Evolutionary conservation across 2,888 invertebrate genomes (phyloP).

Genomic region (Acheta domesticus): DNA sequence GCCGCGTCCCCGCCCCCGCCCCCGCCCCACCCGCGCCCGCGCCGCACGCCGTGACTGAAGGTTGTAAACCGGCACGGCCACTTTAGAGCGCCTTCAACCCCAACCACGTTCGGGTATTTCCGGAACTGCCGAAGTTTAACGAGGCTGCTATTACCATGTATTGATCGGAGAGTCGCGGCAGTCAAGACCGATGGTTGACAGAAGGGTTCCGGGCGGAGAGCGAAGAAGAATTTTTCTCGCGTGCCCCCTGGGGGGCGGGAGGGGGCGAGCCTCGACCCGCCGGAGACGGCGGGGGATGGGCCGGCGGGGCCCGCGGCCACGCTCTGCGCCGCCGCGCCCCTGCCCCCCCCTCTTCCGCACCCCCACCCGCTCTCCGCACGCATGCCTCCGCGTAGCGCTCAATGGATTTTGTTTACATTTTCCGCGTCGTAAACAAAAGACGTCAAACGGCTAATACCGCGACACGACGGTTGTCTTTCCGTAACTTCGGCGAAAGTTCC

Average conservation of each 20-base stretch:
- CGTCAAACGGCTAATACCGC: too few species aligned
- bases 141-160: constrained; percentile 18
- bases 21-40: neutral
- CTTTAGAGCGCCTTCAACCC: constrained; percentile 1
- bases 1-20: neutral
- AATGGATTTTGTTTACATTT: too few species aligned
- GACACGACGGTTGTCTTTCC: too few species aligned
- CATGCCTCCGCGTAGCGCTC: too few species aligned
- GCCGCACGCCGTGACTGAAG: neutral
- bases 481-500: too few species aligned
- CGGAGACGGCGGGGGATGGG: too few species aligned
- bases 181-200: constrained; percentile 10
- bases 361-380: too few species aligned
- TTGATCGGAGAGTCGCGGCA: neutral
- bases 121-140: constrained; percentile 18
- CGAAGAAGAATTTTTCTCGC: neutral
- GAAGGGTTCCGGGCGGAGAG: neutral
- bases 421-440: too few species aligned
- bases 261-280: neutral
- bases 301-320: too few species aligned
- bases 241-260: neutral
- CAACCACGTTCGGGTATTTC: constrained; percentile 1
- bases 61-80: constrained; percentile 9
- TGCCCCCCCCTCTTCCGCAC: too few species aligned
- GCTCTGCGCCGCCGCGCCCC: too few species aligned